Conservation (phyloP, 2,797 vertebrate genomes). For the Parauchenoglanis punctatus region DNA sequence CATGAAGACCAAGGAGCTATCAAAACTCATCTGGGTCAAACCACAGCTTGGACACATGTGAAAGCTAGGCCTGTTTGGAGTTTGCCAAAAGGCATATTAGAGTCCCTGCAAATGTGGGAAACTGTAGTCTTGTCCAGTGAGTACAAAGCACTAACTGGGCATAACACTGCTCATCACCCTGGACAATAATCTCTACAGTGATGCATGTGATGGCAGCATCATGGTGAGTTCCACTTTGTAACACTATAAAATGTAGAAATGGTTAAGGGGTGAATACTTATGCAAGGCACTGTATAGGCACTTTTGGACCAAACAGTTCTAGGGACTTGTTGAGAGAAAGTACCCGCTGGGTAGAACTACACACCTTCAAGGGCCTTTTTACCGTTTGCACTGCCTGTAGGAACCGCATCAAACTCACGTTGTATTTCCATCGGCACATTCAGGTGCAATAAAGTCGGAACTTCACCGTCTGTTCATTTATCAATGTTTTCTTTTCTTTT, state of each 20-base stretch:
- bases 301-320: no score
- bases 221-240: not conserved
- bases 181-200: not conserved
- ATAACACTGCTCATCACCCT: slow-evolving; percentile 22
- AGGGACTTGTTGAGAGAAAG: no score
- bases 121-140: not conserved
- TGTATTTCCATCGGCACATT: no score
- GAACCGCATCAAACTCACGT: no score
- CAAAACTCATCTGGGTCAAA: not conserved
- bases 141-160: not conserved
- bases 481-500: no score
- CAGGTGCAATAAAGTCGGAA: no score
- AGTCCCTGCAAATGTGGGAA: not conserved
- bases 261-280: not conserved
- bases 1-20: not conserved
- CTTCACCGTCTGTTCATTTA: no score
- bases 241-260: not conserved
- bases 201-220: not conserved
- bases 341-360: no score
- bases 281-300: not conserved
- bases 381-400: no score
- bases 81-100: not conserved
- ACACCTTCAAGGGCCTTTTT: no score
- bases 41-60: not conserved
- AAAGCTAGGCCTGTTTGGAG: not conserved